A percentile compares a stretch with the other conserved stretches of the same genome.
Conservation (phyloP, 2,888 invertebrate species). For the Teleogryllus oceanicus region DNA sequence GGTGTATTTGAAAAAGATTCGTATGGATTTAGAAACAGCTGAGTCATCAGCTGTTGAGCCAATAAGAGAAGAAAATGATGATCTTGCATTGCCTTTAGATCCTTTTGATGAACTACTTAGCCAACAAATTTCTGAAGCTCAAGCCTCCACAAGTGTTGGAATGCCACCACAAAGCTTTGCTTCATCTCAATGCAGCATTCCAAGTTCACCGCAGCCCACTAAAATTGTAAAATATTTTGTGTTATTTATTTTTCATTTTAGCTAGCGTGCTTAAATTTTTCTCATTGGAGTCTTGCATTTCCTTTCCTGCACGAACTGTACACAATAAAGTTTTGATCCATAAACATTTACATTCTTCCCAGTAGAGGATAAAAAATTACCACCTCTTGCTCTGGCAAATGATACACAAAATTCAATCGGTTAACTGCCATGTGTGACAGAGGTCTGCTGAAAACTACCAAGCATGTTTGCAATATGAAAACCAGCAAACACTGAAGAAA, state of each 20-base stretch:
- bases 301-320: no score
- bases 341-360: neutral
- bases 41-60: conserved; percentile 45
- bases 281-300: no score
- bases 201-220: neutral
- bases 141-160: neutral
- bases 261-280: no score
- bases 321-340: neutral
- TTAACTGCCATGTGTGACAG: neutral
- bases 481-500: no score
- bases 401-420: neutral
- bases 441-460: no score
- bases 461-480: no score
- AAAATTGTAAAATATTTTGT: no score
- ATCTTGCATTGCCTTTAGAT: conserved; percentile 50
- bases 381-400: neutral
- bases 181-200: neutral
- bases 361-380: neutral
- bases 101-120: conserved; percentile 61
- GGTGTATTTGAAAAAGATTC: conserved; percentile 65
- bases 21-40: conserved; percentile 57
- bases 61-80: conserved; percentile 39
- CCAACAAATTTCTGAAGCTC: conserved; percentile 23
- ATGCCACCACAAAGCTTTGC: neutral
- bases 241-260: no score